Evolutionary conservation across 2,888 invertebrate species (phyloP).

Genomic region (Idaea dimidiata): DNA sequence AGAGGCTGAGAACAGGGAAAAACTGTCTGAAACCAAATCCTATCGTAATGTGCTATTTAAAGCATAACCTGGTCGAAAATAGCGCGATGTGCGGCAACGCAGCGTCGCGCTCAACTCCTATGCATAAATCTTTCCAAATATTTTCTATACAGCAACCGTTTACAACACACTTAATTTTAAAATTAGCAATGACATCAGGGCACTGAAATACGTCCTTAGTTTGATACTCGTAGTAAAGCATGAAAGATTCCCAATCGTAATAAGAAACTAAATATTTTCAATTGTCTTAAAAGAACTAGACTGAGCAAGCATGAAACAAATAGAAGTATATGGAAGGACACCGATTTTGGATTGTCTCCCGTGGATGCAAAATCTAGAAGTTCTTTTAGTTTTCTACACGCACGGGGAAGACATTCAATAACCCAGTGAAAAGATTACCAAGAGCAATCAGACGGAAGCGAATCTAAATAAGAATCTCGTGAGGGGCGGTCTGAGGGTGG

Average conservation of each 20-base stretch:
- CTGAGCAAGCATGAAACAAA: conserved; percentile 29
- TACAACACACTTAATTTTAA: conserved; percentile 39
- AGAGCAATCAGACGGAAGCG: conserved; percentile 81
- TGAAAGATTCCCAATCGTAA: neutral
- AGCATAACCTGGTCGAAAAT: conserved; percentile 79
- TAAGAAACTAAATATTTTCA: neutral
- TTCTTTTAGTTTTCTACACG: conserved; percentile 63
- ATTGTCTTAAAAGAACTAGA: conserved; percentile 31
- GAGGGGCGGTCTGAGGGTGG: conserved; percentile 67
- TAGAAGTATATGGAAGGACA: conserved; percentile 45
- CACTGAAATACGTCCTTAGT: neutral
- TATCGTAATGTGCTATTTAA: conserved; percentile 80
- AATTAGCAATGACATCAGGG: conserved; percentile 2
- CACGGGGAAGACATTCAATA: conserved; percentile 79
- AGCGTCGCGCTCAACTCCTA: conserved; percentile 67
- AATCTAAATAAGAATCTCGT: conserved; percentile 81
- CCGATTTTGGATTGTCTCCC: conserved; percentile 55
- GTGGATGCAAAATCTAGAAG: conserved; percentile 47
- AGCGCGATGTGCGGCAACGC: conserved; percentile 75
- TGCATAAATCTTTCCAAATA: conserved; percentile 78
- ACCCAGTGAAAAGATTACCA: conserved; percentile 80
- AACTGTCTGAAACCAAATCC: conserved; percentile 79
- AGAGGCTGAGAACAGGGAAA: conserved; percentile 73
- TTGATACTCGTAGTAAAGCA: neutral
- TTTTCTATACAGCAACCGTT: conserved; percentile 69